A percentile compares a stretch with the other conserved stretches of the same genome.
Evolutionary conservation across 2,113 vertebrate species (phyloP).

Genomic region (Ciconia maguari): DNA sequence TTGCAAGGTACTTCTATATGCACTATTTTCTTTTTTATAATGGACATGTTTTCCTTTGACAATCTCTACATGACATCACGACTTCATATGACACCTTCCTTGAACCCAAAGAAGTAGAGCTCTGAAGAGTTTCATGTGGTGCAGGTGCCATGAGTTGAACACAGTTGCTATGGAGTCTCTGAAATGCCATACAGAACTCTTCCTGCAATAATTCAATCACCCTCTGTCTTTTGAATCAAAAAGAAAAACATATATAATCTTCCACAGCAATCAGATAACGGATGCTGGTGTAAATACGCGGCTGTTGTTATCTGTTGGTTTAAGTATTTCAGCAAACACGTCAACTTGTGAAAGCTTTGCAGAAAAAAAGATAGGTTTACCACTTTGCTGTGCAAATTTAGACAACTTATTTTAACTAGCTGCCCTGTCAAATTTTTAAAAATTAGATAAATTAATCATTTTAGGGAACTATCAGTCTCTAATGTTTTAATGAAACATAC

Average conservation of each 20-base stretch:
- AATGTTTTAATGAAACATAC: neutral
- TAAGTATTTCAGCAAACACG: neutral
- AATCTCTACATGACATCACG: neutral
- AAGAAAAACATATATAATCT: neutral
- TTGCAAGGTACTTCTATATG: neutral
- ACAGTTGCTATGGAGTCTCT: conserved; percentile 24
- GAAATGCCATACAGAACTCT: neutral
- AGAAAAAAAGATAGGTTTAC: neutral
- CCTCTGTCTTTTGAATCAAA: conserved; percentile 19
- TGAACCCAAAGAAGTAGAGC: neutral
- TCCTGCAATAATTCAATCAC: neutral
- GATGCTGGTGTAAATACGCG: neutral
- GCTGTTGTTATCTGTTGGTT: neutral
- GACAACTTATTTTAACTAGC: neutral
- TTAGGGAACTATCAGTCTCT: neutral
- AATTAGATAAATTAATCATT: neutral
- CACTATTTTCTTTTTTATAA: neutral
- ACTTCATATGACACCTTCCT: neutral
- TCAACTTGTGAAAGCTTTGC: neutral
- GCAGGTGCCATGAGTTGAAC: neutral
- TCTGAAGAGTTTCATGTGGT: neutral
- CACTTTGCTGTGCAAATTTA: neutral
- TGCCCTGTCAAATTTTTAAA: neutral
- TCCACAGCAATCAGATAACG: neutral
- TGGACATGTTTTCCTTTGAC: neutral